Percentiles rank a stretch among this genome's conserved stretches.
Evolutionary conservation across 1,140 invertebrate species (phyloP).

Genomic region (Chironomus tepperi): DNA sequence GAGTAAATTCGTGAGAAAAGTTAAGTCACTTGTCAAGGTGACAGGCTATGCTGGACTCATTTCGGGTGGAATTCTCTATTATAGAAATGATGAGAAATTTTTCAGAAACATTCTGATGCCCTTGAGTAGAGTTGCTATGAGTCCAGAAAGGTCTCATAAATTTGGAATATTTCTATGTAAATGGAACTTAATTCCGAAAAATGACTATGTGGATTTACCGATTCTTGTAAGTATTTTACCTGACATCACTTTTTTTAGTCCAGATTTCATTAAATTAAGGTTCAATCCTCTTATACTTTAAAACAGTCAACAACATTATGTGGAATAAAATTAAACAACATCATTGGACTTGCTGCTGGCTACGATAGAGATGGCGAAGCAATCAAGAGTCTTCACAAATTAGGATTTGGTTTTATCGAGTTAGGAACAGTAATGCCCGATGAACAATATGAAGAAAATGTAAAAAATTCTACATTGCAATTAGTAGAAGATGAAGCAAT

Average conservation of each 20-base stretch:
- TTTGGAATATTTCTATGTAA: background rate
- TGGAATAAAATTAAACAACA: conserved; percentile 68
- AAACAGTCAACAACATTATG: conserved; percentile 59
- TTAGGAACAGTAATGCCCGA: conserved; percentile 91
- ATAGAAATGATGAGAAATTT: background rate
- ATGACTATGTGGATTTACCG: background rate
- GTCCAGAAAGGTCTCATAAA: background rate
- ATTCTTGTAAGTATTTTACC: background rate
- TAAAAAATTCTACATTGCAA: too few species aligned
- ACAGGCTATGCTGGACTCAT: background rate
- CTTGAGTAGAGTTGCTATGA: background rate
- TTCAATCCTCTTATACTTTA: background rate
- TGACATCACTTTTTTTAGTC: background rate
- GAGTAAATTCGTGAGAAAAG: background rate
- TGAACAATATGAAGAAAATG: conserved; percentile 78
- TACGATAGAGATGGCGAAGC: conserved; percentile 97
- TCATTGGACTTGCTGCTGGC: conserved; percentile 92
- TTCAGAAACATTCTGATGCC: background rate
- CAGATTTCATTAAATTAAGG: background rate
- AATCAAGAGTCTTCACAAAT: conserved; percentile 64
- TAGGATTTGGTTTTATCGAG: conserved; percentile 95
- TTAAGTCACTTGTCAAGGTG: background rate
- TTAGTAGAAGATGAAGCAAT: conserved; percentile 42
- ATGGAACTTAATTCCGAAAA: background rate
- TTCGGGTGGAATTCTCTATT: background rate